Conservation (phyloP, 1,140 invertebrate species). For the Apis laboriosa region DNA sequence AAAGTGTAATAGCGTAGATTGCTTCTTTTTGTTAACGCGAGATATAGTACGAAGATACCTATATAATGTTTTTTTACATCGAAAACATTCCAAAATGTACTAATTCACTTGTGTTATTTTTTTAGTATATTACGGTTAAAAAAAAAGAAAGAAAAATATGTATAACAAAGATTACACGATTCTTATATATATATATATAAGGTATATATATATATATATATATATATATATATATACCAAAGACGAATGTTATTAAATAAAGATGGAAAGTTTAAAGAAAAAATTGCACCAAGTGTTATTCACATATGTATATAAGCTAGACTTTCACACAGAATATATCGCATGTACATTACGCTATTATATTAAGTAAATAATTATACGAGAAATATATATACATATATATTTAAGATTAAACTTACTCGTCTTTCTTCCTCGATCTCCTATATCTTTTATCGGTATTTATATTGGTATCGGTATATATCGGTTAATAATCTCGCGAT, state of each 20-base stretch:
- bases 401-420: too few species aligned
- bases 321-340: too few species aligned
- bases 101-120: neutral
- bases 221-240: neutral
- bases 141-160: neutral
- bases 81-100: constrained; percentile 12
- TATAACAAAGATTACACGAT: neutral
- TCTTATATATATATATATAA: neutral
- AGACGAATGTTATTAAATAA: neutral
- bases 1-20: neutral
- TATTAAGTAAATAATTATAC: neutral
- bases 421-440: too few species aligned
- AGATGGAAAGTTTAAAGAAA: neutral
- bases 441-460: too few species aligned
- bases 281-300: neutral
- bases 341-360: neutral
- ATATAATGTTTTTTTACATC: neutral
- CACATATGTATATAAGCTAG: neutral
- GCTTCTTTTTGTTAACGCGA: neutral
- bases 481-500: too few species aligned
- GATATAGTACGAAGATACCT: neutral
- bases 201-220: too few species aligned
- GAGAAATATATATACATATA: too few species aligned
- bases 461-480: too few species aligned
- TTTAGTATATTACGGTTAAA: neutral